A percentile compares a stretch with the other conserved stretches of the same genome.
These are phyloP conservation scores for Melieria omissa DNA, from an alignment of 2,888 invertebrate genomes.

Conservation along the genomic window DNA sequence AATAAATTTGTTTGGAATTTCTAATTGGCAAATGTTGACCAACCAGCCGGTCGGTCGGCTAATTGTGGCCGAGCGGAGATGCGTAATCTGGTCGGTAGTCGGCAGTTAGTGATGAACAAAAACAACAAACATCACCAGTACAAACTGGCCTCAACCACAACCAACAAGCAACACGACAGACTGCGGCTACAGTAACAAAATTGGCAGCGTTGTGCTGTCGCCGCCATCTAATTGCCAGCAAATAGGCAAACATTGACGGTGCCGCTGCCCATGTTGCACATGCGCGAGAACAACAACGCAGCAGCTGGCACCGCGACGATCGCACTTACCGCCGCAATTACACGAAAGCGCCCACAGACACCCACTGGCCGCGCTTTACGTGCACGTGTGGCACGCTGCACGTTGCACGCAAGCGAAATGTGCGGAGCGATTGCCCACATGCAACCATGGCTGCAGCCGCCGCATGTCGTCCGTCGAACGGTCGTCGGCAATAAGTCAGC, in stretches of 20 bases:
- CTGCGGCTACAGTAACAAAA: conserved; percentile 7
- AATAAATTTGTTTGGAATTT: conserved; percentile 53
- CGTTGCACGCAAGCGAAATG: too few species aligned
- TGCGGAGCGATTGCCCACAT: too few species aligned
- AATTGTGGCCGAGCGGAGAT: conserved; percentile 23
- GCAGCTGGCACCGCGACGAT: too few species aligned
- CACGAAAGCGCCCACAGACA: too few species aligned
- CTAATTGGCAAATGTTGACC: conserved; percentile 47
- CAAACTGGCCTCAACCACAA: not conserved
- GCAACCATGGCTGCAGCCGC: too few species aligned
- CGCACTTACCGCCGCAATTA: too few species aligned
- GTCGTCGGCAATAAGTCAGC: too few species aligned
- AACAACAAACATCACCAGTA: not conserved
- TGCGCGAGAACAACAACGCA: too few species aligned
- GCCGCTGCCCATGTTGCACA: not conserved
- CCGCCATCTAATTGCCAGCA: conserved; percentile 39
- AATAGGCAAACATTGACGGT: conserved; percentile 14
- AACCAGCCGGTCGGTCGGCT: not conserved
- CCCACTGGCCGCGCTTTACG: too few species aligned
- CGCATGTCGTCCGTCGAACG: too few species aligned
- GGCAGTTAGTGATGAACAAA: not conserved
- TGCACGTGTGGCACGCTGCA: too few species aligned
- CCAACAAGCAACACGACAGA: not conserved
- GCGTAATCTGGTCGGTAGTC: conserved; percentile 35
- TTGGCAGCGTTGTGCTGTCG: not conserved